Evolutionary conservation across 2,888 invertebrate species (phyloP).

Genomic region (Ophonus ardosiacus): DNA sequence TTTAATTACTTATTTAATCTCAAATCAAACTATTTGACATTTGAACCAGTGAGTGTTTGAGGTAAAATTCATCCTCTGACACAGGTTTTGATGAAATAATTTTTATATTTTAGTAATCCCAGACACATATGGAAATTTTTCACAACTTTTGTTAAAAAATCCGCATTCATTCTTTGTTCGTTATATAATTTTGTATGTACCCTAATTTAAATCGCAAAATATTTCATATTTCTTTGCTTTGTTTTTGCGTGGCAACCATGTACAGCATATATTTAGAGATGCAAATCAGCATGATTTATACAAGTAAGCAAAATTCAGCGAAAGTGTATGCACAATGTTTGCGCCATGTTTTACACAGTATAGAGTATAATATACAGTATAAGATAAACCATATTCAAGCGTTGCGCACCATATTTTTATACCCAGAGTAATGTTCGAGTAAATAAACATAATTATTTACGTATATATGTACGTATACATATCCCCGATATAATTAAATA

Average conservation of each 20-base stretch:
- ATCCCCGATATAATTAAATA: neutral
- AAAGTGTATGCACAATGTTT: neutral
- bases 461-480: neutral
- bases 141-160: neutral
- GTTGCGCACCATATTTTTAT: neutral
- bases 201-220: neutral
- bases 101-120: no score
- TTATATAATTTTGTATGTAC: neutral
- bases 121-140: neutral
- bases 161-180: slow-evolving; percentile 1
- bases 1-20: no score
- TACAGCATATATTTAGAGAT: slow-evolving; percentile 40
- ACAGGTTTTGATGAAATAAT: no score
- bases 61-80: no score
- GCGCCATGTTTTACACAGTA: neutral
- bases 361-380: neutral
- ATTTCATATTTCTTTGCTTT: neutral
- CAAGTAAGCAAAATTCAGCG: slow-evolving; percentile 44
- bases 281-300: slow-evolving; percentile 44
- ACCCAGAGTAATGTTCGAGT: neutral
- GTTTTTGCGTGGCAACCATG: neutral
- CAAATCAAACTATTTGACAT: no score
- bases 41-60: no score
- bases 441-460: neutral
- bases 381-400: neutral